Base-by-base conservation (phyloP, 2,797 vertebrate genomes). In the Lagocephalus sceleratus region DNA sequence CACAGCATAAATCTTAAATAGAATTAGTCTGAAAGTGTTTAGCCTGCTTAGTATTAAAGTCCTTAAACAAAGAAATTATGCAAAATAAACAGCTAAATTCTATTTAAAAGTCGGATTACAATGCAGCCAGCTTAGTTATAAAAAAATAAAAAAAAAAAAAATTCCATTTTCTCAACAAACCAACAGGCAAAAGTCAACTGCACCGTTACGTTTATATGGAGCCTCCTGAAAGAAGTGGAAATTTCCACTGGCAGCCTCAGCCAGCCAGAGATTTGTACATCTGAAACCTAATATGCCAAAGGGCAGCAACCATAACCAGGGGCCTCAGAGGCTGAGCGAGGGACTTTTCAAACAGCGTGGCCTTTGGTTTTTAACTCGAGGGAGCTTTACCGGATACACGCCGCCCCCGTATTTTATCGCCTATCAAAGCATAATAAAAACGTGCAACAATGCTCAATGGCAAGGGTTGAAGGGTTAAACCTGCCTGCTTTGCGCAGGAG, bases 201-300 rank as follows among this genome's bases (percentile, higher is more conserved):
- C 47, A 61, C 47, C 23, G 54, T 60, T 46, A 57, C 61, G 80
- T 75, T 84, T 74, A 87, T 71, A 80, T 72, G 63, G 74, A 59
- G 60, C 72, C 75, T 60, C 71, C 68, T 57, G 32, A 84, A 73
- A 71, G 79, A 83, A 86, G 86, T 91, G 90, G 90, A 91, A 91
- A 91, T 90, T 92, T 92, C 90, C 91, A 92, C 88, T 76, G 69
- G 81, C 70, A 75, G 83, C 68, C 48, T 46, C 52, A 44, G 79
- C 67, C 43, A 35, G 57, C 72, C 64, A 75, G 64, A 79, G 75
- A 76, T 81, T 78, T 81, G 78, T 81, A 84, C 83, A 85, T 86
- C 62, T 89, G 90, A 91, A 92, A 92, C 78, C 67, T 85, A 88
- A 89, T 88, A 90, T 83, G 78, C 78, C 78, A 79, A 82, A 85